Conservation (phyloP, 2,797 vertebrate species). For the Muscicapa comitata region DNA sequence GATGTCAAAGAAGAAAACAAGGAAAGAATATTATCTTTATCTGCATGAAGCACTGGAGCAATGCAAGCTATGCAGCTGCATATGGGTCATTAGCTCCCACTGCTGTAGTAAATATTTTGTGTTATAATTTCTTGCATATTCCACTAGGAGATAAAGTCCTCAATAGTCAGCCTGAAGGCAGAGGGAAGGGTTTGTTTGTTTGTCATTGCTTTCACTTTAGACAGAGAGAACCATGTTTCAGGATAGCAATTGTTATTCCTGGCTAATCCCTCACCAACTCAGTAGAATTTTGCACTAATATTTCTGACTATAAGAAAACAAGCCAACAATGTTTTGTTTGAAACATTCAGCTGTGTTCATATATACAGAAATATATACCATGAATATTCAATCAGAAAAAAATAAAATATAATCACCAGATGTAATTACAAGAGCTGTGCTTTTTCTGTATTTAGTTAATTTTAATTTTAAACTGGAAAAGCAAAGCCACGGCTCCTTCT, state of each 20-base stretch:
- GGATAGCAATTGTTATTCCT: neutral
- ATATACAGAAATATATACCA: neutral
- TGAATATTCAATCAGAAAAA: neutral
- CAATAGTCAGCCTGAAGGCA: neutral
- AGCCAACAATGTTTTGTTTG: neutral
- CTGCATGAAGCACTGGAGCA: neutral
- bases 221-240: neutral
- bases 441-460: neutral
- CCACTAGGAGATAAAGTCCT: neutral
- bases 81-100: neutral
- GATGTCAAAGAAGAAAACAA: neutral
- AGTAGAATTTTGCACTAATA: neutral
- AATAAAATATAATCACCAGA: neutral
- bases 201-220: neutral
- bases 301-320: neutral
- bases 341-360: neutral
- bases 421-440: rapidly evolving
- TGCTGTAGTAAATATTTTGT: neutral
- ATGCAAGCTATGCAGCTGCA: neutral
- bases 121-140: neutral
- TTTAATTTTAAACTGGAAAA: neutral
- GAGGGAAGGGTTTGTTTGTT: neutral
- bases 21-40: neutral
- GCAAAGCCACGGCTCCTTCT: neutral
- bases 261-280: neutral